These are phyloP conservation scores for Apis cerana DNA, from an alignment of 1,140 invertebrate species.

Conservation along the genomic window DNA sequence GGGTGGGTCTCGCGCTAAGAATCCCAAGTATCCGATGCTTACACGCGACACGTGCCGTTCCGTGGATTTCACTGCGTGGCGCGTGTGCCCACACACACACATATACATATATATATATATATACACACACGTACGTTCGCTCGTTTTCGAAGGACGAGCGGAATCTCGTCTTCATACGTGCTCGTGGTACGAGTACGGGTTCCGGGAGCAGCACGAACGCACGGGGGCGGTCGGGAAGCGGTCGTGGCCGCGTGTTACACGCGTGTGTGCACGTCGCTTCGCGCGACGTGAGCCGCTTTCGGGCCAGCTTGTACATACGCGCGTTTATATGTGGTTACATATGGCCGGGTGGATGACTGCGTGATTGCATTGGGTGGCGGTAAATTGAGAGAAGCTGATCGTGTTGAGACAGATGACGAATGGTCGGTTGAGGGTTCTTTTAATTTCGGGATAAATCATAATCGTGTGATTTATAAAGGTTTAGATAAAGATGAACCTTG, in stretches of 20 bases:
- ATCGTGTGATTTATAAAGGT: no score
- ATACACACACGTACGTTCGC: not conserved
- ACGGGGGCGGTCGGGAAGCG: slow-evolving; percentile 24
- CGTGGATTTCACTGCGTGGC: slow-evolving; percentile 13
- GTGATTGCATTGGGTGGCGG: not conserved
- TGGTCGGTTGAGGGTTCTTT: not conserved
- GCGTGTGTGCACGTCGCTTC: not conserved
- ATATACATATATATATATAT: no score
- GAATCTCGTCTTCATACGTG: slow-evolving; percentile 25
- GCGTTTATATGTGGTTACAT: slow-evolving; percentile 55
- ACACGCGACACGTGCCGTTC: slow-evolving; percentile 48
- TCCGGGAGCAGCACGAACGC: slow-evolving; percentile 35
- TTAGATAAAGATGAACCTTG: no score
- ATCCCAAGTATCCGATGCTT: slow-evolving; percentile 57
- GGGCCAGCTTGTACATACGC: slow-evolving; percentile 55
- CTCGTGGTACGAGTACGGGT: slow-evolving; percentile 11
- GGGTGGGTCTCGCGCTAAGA: slow-evolving; percentile 38
- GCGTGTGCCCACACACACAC: no score
- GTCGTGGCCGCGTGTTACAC: not conserved
- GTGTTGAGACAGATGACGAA: not conserved
- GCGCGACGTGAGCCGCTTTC: slow-evolving; percentile 2
- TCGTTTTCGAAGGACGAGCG: slow-evolving; percentile 9
- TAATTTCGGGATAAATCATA: not conserved
- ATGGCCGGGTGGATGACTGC: slow-evolving; percentile 6
- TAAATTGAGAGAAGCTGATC: not conserved